Evolutionary conservation across 2,113 vertebrate genomes (phyloP).

Genomic region (Heliornis fulica): DNA sequence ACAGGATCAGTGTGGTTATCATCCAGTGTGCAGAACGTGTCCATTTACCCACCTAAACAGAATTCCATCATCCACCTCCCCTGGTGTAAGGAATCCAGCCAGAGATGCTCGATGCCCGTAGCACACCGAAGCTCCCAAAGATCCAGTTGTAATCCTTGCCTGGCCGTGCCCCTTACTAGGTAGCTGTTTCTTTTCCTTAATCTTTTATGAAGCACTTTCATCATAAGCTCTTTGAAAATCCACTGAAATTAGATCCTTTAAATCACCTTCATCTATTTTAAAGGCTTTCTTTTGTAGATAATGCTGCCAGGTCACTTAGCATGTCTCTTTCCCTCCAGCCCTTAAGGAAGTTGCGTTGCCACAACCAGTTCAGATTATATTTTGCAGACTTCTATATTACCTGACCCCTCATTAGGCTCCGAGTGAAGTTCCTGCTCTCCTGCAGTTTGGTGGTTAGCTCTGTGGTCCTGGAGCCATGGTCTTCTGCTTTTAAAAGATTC

Average conservation of each 20-base stretch:
- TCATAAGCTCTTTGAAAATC: constrained; percentile 55
- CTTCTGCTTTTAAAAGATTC: neutral
- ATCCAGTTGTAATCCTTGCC: neutral
- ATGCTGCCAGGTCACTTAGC: constrained; percentile 17
- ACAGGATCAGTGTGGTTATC: neutral
- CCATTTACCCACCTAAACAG: neutral
- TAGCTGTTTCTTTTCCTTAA: constrained; percentile 52
- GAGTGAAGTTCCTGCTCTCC: neutral
- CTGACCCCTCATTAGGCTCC: neutral
- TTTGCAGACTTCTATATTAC: neutral
- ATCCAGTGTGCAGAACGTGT: neutral
- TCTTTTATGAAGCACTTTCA: constrained; percentile 57
- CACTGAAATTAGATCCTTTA: constrained; percentile 54
- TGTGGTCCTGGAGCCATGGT: neutral
- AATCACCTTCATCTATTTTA: constrained; percentile 65
- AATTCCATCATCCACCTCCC: neutral
- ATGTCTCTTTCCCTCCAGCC: neutral
- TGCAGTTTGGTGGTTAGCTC: neutral
- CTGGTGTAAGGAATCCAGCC: neutral
- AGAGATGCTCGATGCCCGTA: accelerated
- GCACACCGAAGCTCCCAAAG: neutral
- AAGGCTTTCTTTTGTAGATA: constrained; percentile 38
- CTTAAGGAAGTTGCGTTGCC: neutral
- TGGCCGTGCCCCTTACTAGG: neutral
- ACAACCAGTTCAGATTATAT: constrained; percentile 2